A percentile compares a stretch with the other conserved stretches of the same genome.
These are phyloP conservation scores for Palythoa grandiflora DNA, from an alignment of 92 coral and sea anemone genomes.

Conservation along the genomic window DNA sequence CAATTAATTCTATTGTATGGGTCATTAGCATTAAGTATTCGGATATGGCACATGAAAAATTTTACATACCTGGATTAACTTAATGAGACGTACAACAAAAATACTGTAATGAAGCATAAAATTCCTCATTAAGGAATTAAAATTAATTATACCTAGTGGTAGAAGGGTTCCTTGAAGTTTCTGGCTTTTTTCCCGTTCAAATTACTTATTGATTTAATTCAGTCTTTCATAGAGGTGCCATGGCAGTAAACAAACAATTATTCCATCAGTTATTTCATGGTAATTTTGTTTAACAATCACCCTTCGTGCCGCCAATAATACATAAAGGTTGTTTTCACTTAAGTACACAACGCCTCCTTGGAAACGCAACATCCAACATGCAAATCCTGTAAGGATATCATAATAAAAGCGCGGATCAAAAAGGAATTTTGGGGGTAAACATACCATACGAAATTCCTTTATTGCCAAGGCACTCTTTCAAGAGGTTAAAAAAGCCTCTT, in stretches of 20 bases:
- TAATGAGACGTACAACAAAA: too few relatives aligned
- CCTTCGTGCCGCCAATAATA: background rate
- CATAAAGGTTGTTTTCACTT: background rate
- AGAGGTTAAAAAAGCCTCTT: background rate
- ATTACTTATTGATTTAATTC: background rate
- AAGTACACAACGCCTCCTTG: background rate
- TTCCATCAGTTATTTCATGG: background rate
- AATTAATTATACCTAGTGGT: too few relatives aligned
- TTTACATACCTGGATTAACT: too few relatives aligned
- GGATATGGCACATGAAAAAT: too few relatives aligned
- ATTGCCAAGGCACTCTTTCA: background rate
- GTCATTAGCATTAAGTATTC: too few relatives aligned
- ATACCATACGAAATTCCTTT: background rate
- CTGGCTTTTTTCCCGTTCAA: background rate
- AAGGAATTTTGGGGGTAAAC: background rate
- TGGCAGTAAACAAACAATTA: constrained; percentile 28
- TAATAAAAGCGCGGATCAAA: background rate
- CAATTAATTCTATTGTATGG: too few relatives aligned
- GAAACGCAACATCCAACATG: background rate
- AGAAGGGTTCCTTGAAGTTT: too few relatives aligned
- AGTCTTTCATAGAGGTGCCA: constrained; percentile 13
- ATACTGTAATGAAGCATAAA: too few relatives aligned
- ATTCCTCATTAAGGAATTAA: too few relatives aligned
- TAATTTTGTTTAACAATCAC: background rate
- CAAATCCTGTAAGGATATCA: background rate